Conservation (phyloP, 2,888 invertebrate genomes). For the Chorisops tibialis region DNA sequence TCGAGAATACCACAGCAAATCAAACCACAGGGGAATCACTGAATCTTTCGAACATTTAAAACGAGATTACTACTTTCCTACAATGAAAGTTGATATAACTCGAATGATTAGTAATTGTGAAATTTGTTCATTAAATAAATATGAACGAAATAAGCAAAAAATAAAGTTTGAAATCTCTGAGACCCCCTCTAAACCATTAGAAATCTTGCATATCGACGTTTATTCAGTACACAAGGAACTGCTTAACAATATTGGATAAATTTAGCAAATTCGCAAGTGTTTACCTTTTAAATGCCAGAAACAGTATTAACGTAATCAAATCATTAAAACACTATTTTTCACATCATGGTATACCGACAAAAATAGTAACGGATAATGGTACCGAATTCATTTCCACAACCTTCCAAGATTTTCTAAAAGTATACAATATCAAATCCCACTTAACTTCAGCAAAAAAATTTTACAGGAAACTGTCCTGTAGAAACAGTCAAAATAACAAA, state of each 20-base stretch:
- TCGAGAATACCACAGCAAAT: no score
- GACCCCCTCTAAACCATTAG: not conserved
- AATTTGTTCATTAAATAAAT: no score
- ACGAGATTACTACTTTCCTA: no score
- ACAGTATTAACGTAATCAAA: not conserved
- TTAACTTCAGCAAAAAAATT: not conserved
- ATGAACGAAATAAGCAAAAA: no score
- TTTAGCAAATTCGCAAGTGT: no score
- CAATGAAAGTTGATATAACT: no score
- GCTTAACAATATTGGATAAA: slow-evolving; percentile 4
- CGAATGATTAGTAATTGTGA: no score
- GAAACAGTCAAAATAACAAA: not conserved
- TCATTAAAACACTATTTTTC: not conserved
- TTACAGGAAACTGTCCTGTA: not conserved
- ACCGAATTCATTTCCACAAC: not conserved
- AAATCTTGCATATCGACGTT: no score
- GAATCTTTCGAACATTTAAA: no score
- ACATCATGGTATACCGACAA: not conserved
- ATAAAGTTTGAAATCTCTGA: not conserved
- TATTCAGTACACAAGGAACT: no score
- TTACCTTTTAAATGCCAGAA: no score
- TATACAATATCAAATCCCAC: not conserved
- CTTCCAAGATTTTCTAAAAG: not conserved
- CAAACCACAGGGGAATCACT: no score
- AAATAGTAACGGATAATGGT: not conserved